Conservation (phyloP, 2,113 vertebrate genomes). For the Burhinus oedicnemus region DNA sequence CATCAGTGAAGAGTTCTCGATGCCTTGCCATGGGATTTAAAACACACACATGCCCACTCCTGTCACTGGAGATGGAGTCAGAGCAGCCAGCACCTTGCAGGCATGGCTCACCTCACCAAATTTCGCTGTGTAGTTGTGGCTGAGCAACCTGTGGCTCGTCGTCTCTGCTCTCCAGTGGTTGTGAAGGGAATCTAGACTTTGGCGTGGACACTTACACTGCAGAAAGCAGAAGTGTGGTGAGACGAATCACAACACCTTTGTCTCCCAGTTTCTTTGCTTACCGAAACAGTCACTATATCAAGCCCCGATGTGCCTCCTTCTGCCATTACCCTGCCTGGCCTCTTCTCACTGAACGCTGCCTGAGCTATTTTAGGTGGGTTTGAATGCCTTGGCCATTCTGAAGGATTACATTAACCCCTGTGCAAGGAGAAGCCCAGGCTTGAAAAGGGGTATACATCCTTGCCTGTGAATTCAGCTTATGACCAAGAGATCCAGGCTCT, state of each 20-base stretch:
- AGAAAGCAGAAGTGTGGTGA: not conserved
- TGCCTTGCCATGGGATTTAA: not conserved
- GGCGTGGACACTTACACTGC: rapidly evolving
- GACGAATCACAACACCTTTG: not conserved
- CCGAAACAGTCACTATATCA: not conserved
- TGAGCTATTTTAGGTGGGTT: not conserved
- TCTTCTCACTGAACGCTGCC: not conserved
- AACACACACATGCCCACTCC: not conserved
- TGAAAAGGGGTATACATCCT: not conserved
- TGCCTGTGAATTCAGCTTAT: not conserved
- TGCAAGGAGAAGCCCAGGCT: not conserved
- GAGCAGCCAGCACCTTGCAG: too few species aligned
- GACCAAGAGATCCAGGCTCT: not conserved
- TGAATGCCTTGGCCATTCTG: not conserved
- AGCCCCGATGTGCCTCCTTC: too few species aligned
- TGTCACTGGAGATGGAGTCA: not conserved
- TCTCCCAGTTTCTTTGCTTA: not conserved
- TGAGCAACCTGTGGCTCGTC: not conserved
- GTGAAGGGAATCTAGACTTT: not conserved
- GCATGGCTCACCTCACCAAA: not conserved
- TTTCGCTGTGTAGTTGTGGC: not conserved
- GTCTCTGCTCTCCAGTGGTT: not conserved
- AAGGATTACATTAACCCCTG: not conserved
- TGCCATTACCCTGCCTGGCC: not conserved
- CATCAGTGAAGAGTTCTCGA: not conserved